A percentile compares a stretch with the other conserved stretches of the same genome.
Evolutionary conservation across 2,113 vertebrate genomes (phyloP).

Genomic region (Lontra canadensis): DNA sequence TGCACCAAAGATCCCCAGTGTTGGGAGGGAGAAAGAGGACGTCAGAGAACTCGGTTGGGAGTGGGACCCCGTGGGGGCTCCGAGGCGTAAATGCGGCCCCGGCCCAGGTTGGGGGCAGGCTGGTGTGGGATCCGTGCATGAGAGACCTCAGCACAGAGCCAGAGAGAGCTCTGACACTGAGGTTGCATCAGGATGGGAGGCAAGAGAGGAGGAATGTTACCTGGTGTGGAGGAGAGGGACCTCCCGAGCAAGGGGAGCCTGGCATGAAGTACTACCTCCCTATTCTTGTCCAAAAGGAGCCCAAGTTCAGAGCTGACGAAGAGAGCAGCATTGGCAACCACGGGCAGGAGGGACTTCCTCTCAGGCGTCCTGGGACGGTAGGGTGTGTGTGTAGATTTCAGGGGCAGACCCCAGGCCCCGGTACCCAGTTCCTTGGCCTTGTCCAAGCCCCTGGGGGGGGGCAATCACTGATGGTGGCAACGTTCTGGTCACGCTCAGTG

Average conservation of each 20-base stretch:
- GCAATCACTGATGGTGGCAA: slow-evolving; percentile 65
- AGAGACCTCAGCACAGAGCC: neutral
- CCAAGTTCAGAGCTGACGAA: neutral
- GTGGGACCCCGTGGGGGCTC: neutral
- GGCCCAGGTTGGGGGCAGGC: too few relatives aligned
- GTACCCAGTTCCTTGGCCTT: slow-evolving; percentile 39
- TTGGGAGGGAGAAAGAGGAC: neutral
- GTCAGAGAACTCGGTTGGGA: neutral
- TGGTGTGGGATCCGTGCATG: neutral
- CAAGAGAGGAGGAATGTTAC: neutral
- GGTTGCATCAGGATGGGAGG: neutral
- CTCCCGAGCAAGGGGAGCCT: neutral
- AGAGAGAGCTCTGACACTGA: neutral
- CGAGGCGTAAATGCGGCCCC: too few relatives aligned
- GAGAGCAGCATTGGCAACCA: fast-evolving
- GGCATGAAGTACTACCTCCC: too few relatives aligned
- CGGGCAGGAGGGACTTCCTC: neutral
- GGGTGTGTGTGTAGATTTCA: too few relatives aligned
- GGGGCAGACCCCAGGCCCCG: neutral
- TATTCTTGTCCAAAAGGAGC: too few relatives aligned
- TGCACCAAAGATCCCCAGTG: neutral
- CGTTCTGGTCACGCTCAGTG: neutral
- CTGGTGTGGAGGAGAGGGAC: neutral
- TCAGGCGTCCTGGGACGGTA: neutral
- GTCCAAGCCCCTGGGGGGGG: slow-evolving; percentile 40